phyloP scores from a whole-genome alignment of 2,888 invertebrate species.

The Sepioteuthis lessoniana region DNA sequence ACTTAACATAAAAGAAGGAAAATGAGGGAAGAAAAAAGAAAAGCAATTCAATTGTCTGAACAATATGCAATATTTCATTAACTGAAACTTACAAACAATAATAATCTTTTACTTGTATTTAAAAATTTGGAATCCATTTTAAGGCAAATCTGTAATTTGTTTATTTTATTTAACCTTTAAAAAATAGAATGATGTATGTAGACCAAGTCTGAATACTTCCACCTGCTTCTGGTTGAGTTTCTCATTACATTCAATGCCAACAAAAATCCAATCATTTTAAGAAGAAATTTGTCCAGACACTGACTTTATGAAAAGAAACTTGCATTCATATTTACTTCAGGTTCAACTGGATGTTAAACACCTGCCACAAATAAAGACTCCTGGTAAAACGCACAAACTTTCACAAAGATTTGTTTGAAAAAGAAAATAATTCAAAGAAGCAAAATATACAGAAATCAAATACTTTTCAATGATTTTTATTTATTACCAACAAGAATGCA shows the following conservation, averaged over 20 bases:
- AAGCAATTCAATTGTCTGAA: too few species aligned
- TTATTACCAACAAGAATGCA: background rate
- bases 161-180: background rate
- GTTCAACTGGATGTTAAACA: background rate
- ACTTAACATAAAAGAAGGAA: too few species aligned
- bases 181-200: background rate
- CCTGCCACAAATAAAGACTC: background rate
- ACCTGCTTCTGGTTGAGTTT: background rate
- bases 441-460: background rate
- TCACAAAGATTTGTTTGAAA: background rate
- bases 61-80: too few species aligned
- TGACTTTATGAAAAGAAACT: background rate
- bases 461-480: background rate
- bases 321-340: background rate
- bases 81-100: too few species aligned
- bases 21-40: too few species aligned
- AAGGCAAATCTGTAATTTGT: too few species aligned
- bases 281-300: background rate
- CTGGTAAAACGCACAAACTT: background rate
- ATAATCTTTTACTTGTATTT: too few species aligned
- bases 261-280: background rate
- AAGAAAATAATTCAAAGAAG: background rate
- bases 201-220: background rate
- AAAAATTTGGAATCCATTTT: too few species aligned
- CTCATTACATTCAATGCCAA: background rate